Conservation (phyloP, 1,140 invertebrate genomes). For the Camponotus pennsylvanicus region DNA sequence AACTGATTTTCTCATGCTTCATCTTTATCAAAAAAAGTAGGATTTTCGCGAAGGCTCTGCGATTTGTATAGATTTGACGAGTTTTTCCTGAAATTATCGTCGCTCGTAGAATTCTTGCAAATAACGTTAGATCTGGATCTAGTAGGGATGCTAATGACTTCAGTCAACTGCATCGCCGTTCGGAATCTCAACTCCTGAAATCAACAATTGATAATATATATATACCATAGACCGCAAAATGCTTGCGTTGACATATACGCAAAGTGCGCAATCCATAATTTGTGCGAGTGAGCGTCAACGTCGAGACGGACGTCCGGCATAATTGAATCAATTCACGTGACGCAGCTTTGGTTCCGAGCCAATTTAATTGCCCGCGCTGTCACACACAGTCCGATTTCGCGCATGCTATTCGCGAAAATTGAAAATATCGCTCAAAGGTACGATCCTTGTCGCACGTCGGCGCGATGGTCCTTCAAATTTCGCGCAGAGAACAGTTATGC, state of each 20-base stretch:
- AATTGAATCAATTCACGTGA: slow-evolving; percentile 55
- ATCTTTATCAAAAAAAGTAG: slow-evolving; percentile 54
- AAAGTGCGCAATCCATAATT: slow-evolving; percentile 24
- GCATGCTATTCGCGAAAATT: slow-evolving; percentile 23
- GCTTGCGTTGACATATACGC: slow-evolving; percentile 16
- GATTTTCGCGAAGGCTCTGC: slow-evolving; percentile 47
- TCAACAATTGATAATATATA: slow-evolving; percentile 20
- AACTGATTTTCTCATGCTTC: slow-evolving; percentile 28
- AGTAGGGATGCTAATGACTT: slow-evolving; percentile 68
- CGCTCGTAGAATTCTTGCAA: neutral
- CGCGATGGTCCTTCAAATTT: neutral
- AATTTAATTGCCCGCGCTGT: slow-evolving; percentile 48
- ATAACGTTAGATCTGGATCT: slow-evolving; percentile 21
- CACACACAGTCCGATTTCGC: slow-evolving; percentile 13
- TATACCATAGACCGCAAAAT: slow-evolving; percentile 16
- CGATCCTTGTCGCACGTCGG: neutral
- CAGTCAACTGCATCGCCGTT: slow-evolving; percentile 75
- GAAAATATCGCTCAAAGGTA: slow-evolving; percentile 37
- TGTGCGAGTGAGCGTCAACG: slow-evolving; percentile 5
- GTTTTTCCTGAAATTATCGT: slow-evolving; percentile 1
- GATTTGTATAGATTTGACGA: neutral
- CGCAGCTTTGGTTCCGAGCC: slow-evolving; percentile 34
- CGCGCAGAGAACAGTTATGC: neutral
- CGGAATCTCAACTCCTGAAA: slow-evolving; percentile 77
- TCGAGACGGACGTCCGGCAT: slow-evolving; percentile 33